These are phyloP conservation scores for Florisuga fusca DNA, from an alignment of 2,797 vertebrate species.

Conservation along the genomic window DNA sequence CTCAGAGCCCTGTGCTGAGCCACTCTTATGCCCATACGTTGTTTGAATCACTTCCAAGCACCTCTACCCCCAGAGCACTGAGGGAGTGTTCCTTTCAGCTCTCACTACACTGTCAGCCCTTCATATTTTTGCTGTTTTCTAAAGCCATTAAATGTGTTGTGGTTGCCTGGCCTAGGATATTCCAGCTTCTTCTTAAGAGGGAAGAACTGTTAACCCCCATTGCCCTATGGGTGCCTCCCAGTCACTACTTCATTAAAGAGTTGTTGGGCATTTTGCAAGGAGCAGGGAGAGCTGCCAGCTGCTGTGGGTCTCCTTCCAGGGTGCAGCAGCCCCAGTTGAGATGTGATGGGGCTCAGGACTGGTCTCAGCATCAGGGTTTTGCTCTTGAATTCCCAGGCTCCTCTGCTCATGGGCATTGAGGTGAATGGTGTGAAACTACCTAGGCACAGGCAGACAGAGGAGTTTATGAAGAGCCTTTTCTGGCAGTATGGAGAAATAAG, in stretches of 20 bases:
- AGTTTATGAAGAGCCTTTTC: not conserved
- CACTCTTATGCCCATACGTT: not conserved
- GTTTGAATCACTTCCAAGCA: slow-evolving; percentile 25
- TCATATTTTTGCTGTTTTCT: slow-evolving; percentile 7
- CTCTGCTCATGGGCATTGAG: not conserved
- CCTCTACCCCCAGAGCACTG: not conserved
- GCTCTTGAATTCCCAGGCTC: not conserved
- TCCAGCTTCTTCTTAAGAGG: not conserved
- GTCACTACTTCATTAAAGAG: not conserved
- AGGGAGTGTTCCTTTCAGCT: not conserved
- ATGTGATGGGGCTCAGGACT: not conserved
- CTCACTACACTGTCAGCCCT: not conserved
- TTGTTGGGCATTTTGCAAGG: not conserved
- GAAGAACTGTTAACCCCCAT: not conserved
- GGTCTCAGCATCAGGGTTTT: not conserved
- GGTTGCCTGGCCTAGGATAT: not conserved
- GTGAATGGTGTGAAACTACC: not conserved
- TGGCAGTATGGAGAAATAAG: not conserved
- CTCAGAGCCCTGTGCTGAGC: not conserved
- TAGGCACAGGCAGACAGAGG: not conserved
- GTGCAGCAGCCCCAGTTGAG: not conserved
- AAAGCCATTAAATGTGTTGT: not conserved
- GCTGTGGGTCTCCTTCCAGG: not conserved
- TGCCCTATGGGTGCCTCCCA: not conserved
- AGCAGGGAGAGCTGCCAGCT: not conserved